These are phyloP conservation scores for Danio aesculapii DNA, from an alignment of 2,797 vertebrate species.

Conservation along the genomic window DNA sequence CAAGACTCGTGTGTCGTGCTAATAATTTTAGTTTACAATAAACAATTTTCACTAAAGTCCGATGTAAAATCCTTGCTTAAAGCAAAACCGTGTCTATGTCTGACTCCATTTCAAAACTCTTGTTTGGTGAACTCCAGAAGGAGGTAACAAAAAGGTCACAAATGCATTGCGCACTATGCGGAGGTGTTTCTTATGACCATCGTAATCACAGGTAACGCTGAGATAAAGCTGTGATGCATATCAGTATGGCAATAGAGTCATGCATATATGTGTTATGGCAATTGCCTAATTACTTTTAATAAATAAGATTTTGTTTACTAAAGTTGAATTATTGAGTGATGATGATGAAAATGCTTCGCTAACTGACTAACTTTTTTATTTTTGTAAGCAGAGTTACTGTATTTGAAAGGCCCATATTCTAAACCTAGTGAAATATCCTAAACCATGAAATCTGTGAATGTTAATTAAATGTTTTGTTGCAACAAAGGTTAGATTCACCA, in stretches of 20 bases:
- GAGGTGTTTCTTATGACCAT: constrained; percentile 40
- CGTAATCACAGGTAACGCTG: constrained; percentile 43
- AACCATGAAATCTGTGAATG: background rate
- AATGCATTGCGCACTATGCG: constrained; percentile 15
- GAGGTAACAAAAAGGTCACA: no score
- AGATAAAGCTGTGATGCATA: constrained; percentile 32
- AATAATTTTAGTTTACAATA: constrained; percentile 9
- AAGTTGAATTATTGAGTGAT: constrained; percentile 10
- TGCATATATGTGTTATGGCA: constrained; percentile 25
- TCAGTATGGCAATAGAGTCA: constrained; percentile 42
- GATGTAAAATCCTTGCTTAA: constrained; percentile 4
- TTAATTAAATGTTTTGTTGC: background rate
- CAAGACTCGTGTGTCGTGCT: background rate
- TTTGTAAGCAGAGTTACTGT: background rate
- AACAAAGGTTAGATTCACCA: background rate
- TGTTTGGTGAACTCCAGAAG: constrained; percentile 30
- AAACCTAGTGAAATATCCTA: no score
- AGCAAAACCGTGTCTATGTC: constrained; percentile 13
- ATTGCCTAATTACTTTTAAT: constrained; percentile 31
- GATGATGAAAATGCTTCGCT: constrained; percentile 9
- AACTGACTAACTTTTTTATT: background rate
- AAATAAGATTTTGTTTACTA: constrained; percentile 25
- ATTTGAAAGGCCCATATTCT: background rate
- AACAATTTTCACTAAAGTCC: background rate
- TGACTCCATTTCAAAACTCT: constrained; percentile 4